These are phyloP conservation scores for Drosophila watanabei DNA, from an alignment of 1,140 invertebrate species.

Conservation along the genomic window DNA sequence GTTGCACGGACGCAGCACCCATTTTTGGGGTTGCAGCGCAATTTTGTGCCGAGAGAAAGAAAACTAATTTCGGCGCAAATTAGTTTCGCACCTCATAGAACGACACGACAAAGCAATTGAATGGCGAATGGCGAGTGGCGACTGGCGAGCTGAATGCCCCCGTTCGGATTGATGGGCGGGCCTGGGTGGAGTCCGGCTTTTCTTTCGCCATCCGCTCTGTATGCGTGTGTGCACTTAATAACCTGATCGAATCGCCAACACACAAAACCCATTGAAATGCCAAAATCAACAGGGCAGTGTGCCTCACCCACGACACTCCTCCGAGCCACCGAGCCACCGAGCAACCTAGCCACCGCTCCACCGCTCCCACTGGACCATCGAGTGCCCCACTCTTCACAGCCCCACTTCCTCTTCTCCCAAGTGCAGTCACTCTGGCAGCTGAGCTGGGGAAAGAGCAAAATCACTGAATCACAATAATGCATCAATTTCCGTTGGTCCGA, in stretches of 20 bases:
- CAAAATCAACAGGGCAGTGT: constrained; percentile 78
- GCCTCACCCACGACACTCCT: constrained; percentile 2
- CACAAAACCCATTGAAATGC: constrained; percentile 81
- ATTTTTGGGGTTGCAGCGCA: constrained; percentile 63
- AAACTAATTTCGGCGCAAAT: constrained; percentile 84
- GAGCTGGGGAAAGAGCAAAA: constrained; percentile 69
- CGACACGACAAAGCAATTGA: constrained; percentile 71
- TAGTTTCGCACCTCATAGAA: constrained; percentile 80
- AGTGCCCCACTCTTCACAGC: neutral
- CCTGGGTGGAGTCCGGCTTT: constrained; percentile 5
- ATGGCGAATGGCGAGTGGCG: constrained; percentile 33
- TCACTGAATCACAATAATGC: constrained; percentile 83
- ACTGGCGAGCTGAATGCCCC: constrained; percentile 63
- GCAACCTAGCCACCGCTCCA: constrained; percentile 1
- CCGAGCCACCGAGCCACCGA: constrained; percentile 8
- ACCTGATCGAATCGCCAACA: constrained; percentile 79
- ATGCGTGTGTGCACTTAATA: constrained; percentile 80
- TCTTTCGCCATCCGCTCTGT: constrained; percentile 21
- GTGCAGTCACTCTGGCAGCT: constrained; percentile 6
- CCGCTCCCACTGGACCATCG: neutral
- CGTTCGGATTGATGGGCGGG: constrained; percentile 19
- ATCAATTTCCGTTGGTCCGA: constrained; percentile 77
- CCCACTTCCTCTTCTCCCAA: neutral
- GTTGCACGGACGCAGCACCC: constrained; percentile 17
- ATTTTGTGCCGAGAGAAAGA: constrained; percentile 69